Percentiles rank a stretch among this genome's conserved stretches.
Conservation (phyloP, 2,797 vertebrate species). For the Pseudotriccus pelzelni region DNA sequence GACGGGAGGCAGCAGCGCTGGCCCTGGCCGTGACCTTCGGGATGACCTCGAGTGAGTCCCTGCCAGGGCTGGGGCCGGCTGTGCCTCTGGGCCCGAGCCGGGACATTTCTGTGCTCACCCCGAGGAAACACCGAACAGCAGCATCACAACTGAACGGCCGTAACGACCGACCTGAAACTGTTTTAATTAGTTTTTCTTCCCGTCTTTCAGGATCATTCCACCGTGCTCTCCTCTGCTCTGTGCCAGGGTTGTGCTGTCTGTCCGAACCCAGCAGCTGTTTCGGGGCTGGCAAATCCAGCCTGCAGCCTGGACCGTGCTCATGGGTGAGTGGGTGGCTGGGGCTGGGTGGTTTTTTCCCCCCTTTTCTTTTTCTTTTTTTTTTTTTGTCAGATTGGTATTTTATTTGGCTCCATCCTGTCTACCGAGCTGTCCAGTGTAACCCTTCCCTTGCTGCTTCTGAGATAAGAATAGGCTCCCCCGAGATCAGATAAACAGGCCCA, state of each 20-base stretch:
- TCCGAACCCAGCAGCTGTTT: not conserved
- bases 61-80: not conserved
- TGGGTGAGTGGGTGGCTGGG: not conserved
- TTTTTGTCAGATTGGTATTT: slow-evolving; percentile 72
- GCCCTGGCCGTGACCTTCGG: slow-evolving; percentile 38
- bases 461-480: slow-evolving; percentile 75
- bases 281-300: not conserved
- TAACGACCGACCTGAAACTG: accelerated
- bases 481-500: slow-evolving; percentile 79
- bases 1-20: not conserved
- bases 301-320: not conserved
- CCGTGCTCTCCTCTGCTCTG: accelerated
- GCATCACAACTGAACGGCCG: accelerated
- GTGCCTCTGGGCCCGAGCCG: not conserved
- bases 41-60: not conserved
- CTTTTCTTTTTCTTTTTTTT: not conserved
- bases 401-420: slow-evolving; percentile 80
- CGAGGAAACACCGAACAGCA: not conserved
- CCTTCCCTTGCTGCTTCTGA: slow-evolving; percentile 68
- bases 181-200: not conserved
- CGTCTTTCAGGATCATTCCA: not conserved
- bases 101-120: not conserved
- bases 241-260: not conserved
- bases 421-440: slow-evolving; percentile 70
- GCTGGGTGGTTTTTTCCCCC: not conserved